phyloP scores from a whole-genome alignment of 2,797 vertebrate species.

The Petrocephalus schoutedeni region DNA sequence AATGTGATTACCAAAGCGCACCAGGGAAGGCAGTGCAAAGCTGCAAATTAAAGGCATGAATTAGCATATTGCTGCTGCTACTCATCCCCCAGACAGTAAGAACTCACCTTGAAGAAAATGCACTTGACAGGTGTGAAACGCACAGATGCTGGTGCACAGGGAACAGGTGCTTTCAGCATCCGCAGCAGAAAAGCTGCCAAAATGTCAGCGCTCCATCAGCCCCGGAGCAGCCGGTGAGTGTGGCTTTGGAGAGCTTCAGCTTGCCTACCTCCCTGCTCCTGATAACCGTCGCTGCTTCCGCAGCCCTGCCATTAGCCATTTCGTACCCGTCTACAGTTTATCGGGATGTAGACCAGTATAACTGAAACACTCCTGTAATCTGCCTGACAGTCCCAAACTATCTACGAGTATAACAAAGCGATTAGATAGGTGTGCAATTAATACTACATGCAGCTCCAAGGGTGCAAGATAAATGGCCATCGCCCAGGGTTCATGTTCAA shows the following conservation, averaged over 20 bases:
- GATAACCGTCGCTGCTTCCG: neutral
- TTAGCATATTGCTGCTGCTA: neutral
- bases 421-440: neutral
- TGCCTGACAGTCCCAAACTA: neutral
- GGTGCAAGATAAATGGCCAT: neutral
- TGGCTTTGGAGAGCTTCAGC: neutral
- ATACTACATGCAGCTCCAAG: neutral
- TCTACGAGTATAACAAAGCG: neutral
- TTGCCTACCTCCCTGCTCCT: neutral
- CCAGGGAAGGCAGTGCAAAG: neutral
- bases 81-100: neutral
- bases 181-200: neutral
- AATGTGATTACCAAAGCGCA: neutral
- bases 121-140: slow-evolving; percentile 35
- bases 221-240: slow-evolving; percentile 62
- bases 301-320: too few species aligned
- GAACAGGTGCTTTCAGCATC: slow-evolving; percentile 32
- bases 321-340: neutral
- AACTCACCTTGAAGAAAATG: slow-evolving; percentile 25
- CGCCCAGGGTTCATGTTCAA: neutral
- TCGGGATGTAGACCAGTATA: neutral
- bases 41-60: neutral
- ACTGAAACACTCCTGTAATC: neutral
- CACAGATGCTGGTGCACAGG: slow-evolving; percentile 60
- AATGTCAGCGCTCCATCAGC: slow-evolving; percentile 70